These are phyloP conservation scores for Phenganax subtilis DNA, from an alignment of 92 coral and sea anemone species.

Conservation along the genomic window DNA sequence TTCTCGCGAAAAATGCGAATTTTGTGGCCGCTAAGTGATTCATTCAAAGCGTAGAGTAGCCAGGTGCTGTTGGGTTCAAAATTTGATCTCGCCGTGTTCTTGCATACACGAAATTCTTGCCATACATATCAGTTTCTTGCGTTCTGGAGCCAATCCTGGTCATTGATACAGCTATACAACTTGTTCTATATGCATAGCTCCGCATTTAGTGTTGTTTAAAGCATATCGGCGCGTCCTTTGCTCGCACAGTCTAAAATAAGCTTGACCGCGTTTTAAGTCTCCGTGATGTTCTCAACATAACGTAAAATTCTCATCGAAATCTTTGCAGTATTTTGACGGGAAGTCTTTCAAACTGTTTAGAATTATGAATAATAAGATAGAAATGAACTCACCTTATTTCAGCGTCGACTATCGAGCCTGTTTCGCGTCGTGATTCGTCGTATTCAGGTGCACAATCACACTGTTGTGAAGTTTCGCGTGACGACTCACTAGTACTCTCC, in stretches of 20 bases:
- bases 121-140: slow-evolving; percentile 9
- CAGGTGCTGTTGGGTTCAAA: slow-evolving; percentile 33
- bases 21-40: slow-evolving; percentile 7
- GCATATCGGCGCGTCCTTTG: not conserved
- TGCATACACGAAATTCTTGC: slow-evolving; percentile 28
- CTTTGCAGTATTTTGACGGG: not conserved
- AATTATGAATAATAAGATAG: not conserved
- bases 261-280: slow-evolving; percentile 6
- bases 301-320: not conserved
- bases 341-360: not conserved
- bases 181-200: not conserved
- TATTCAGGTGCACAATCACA: slow-evolving; percentile 39
- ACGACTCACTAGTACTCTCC: slow-evolving; percentile 21
- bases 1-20: not conserved
- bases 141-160: not conserved
- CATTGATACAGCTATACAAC: not conserved
- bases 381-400: slow-evolving; percentile 5
- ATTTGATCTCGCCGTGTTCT: slow-evolving; percentile 23
- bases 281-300: not conserved
- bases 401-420: not conserved
- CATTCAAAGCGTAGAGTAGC: not conserved
- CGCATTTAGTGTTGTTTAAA: not conserved
- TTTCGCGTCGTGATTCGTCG: slow-evolving; percentile 1
- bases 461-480: slow-evolving; percentile 42
- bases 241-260: not conserved